Evolutionary conservation across 2,797 vertebrate species (phyloP), one percentile per base, ranked within the genome.

Genomic region (Macroramphosus scolopax): DNA sequence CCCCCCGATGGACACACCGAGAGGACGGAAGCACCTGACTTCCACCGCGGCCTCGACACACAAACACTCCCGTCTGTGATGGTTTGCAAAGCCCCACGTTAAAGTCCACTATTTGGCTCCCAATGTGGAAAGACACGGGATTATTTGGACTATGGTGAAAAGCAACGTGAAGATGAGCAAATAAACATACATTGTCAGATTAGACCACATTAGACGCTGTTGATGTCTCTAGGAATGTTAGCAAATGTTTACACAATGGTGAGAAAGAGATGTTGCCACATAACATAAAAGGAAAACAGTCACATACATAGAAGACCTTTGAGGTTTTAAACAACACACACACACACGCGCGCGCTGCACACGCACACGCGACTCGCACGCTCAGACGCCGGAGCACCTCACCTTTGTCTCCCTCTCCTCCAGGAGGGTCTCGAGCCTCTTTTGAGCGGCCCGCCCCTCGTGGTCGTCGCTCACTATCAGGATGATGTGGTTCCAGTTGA

Each of bases 361-460:
- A n/a, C n/a, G n/a, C n/a, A n/a, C n/a, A n/a, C n/a, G n/a, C n/a
- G n/a, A n/a, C n/a, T n/a, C n/a, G n/a, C n/a, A n/a, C n/a, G n/a
- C n/a, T n/a, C n/a, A n/a, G n/a, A n/a, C n/a, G n/a, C n/a, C n/a
- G 13, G 38, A 74, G 76, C 67, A 44, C 85, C 96, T 94, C 92
- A 98, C 97, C 95, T 98, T 99, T 72, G 96, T 96, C 51, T 99
- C 97, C 22, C 89, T 89, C 85, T 99, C 97, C 86, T 98, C 97
- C 89, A 99, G 70, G 26, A 99, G 91, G 1, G 96, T 99, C 90
- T 99, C 97, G 28, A 99, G 91, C 75, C 95, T 94, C 88, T 99
- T 99, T 63, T 99, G 97, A 13, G 96, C 94, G 0, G 97, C 97
- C 11, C 97, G 91, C 53, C 97, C 97, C 84, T 99, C 96, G 3